A percentile compares a stretch with the other conserved stretches of the same genome.
phyloP scores from a whole-genome alignment of 1,140 invertebrate species.

The Drosophila equinoxialis region DNA sequence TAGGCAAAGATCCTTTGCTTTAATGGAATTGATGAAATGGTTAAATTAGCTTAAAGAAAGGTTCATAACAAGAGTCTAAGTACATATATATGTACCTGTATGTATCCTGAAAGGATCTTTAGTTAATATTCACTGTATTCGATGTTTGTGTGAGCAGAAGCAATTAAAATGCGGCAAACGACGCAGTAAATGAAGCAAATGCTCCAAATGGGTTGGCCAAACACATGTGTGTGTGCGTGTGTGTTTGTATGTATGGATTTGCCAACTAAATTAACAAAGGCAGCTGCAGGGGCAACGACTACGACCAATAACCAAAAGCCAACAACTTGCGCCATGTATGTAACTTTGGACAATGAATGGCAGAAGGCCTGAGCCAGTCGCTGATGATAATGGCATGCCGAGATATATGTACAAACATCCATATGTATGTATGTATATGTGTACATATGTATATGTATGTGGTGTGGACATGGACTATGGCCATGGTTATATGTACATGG shows the following conservation, averaged over 20 bases:
- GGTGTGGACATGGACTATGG: constrained; percentile 14
- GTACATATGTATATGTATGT: not conserved
- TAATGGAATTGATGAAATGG: too few species aligned
- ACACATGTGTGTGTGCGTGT: constrained; percentile 49
- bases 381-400: constrained; percentile 41
- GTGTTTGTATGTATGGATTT: constrained; percentile 47
- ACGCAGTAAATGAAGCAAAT: constrained; percentile 81
- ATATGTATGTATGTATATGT: not conserved
- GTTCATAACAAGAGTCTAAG: too few species aligned
- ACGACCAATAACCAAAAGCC: constrained; percentile 78
- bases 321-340: constrained; percentile 62
- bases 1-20: too few species aligned
- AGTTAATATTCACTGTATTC: constrained; percentile 22
- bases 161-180: constrained; percentile 81
- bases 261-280: constrained; percentile 76
- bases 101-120: not conserved
- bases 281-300: constrained; percentile 31
- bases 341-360: constrained; percentile 65
- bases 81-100: too few species aligned
- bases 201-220: constrained; percentile 75
- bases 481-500: constrained; percentile 13
- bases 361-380: constrained; percentile 15
- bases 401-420: constrained; percentile 13
- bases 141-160: constrained; percentile 65
- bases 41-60: too few species aligned